Base-by-base conservation (phyloP, 53 echinoderm and acorn worm genomes). In the Stichopus horrens region DNA sequence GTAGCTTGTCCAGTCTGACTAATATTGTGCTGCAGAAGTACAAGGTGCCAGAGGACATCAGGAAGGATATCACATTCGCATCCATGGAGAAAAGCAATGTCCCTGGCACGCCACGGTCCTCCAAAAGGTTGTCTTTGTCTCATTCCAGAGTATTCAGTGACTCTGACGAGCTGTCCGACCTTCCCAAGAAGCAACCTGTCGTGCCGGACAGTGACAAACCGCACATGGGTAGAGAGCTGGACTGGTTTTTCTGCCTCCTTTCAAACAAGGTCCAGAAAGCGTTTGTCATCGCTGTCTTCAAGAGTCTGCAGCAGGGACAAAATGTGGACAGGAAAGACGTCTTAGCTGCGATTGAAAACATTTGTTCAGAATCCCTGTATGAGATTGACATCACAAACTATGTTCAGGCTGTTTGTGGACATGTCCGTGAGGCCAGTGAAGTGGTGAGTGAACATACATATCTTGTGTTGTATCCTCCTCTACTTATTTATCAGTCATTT, bases 381-480 rank as follows among this genome's bases (percentile, higher is more conserved):
- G 96, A 99, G 58, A 93, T 96, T 52, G 99, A 99, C 88, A 93
- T 99, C 83, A 96, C 99, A 52, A 93, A 94, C 23, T 99, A 94
- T 56, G 88, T 99, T 5, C 91, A 96, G 53, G 94, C 96, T 19
- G 94, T 92, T 2, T 99, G 99, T 76, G 99, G 96, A 16, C 99
- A 99, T 88, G 90, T 96, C 86, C 89, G 90, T 19, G 90, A 91
- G 13, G 90, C 87, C 53, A 88, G 88, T 55, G 90, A 93, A 77
- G 83, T 86, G 57, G 93, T 93, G 90, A 90, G 59, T 74, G 52
- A 1, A 20, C 37, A 37, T 37, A 37, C 2, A 37, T 37, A 2
- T 37, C 37, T 37, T 37, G 37, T 37, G 37, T 37, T 37, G 0
- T 37, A 37, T 37, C 37, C 37, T 37, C 37, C 37, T 37, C 37